Evolutionary conservation across 2,888 invertebrate genomes (phyloP).

Genomic region (Trissoscelio sp.): DNA sequence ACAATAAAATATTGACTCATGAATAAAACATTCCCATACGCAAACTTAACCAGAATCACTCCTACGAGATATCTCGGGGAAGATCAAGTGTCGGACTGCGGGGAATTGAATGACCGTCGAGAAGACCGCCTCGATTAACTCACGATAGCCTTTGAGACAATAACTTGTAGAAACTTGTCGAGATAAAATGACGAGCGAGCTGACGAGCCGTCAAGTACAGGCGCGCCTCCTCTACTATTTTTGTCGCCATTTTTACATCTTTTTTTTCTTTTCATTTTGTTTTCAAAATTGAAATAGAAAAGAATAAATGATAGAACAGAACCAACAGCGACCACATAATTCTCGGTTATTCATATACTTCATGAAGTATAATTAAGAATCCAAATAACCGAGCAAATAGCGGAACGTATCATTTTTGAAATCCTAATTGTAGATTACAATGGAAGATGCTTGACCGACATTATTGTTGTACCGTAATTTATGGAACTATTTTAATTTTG

Average conservation of each 20-base stretch:
- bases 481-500: slow-evolving; percentile 45
- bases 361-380: slow-evolving; percentile 49
- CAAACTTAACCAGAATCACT: slow-evolving; percentile 67
- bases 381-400: slow-evolving; percentile 51
- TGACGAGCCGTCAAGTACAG: not conserved
- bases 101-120: slow-evolving; percentile 64
- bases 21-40: slow-evolving; percentile 64
- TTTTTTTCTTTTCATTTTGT: not conserved
- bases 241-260: slow-evolving; percentile 7
- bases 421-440: slow-evolving; percentile 48
- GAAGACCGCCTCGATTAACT: slow-evolving; percentile 65
- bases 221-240: slow-evolving; percentile 15
- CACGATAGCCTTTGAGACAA: slow-evolving; percentile 66
- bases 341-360: slow-evolving; percentile 28
- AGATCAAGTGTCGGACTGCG: slow-evolving; percentile 64
- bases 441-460: slow-evolving; percentile 48
- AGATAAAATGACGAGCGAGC: slow-evolving; percentile 54
- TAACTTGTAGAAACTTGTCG: slow-evolving; percentile 62
- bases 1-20: slow-evolving; percentile 67
- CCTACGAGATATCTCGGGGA: slow-evolving; percentile 62
- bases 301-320: not conserved
- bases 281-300: not conserved
- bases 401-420: slow-evolving; percentile 58
- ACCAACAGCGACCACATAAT: slow-evolving; percentile 47
- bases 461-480: slow-evolving; percentile 47